These are phyloP conservation scores for Itoplectis maculator DNA, from an alignment of 2,888 invertebrate genomes.

Conservation along the genomic window DNA sequence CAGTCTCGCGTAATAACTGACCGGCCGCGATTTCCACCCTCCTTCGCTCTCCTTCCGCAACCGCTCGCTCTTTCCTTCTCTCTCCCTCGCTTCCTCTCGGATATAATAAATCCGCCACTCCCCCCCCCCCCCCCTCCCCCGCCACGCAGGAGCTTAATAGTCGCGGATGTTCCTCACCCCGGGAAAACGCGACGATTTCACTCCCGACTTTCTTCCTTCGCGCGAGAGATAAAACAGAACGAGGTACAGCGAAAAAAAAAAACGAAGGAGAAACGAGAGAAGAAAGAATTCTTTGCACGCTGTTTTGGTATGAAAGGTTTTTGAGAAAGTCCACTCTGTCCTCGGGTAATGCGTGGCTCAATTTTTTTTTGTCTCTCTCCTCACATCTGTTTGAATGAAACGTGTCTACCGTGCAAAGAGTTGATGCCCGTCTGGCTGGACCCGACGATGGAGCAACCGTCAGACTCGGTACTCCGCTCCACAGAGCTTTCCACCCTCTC, in stretches of 20 bases:
- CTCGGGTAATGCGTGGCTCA: background rate
- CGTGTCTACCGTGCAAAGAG: conserved; percentile 36
- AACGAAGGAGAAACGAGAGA: background rate
- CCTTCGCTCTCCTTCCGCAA: conserved; percentile 53
- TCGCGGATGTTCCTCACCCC: conserved; percentile 39
- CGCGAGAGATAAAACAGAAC: conserved; percentile 8
- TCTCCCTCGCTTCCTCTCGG: conserved; percentile 45
- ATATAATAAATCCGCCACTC: conserved; percentile 71
- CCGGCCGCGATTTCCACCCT: conserved; percentile 74
- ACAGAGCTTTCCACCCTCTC: conserved; percentile 31
- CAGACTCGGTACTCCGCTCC: background rate
- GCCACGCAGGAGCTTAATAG: conserved; percentile 60
- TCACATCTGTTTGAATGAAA: conserved; percentile 41
- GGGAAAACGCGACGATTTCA: conserved; percentile 48
- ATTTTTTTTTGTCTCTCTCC: background rate
- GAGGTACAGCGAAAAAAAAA: background rate
- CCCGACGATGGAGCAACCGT: conserved; percentile 24
- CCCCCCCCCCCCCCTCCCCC: no score
- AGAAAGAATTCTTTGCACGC: conserved; percentile 16
- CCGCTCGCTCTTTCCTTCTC: background rate
- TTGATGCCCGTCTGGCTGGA: conserved; percentile 43
- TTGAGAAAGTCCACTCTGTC: conserved; percentile 19
- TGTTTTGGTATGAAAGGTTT: conserved; percentile 10
- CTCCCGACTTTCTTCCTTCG: conserved; percentile 40
- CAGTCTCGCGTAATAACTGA: conserved; percentile 80